A percentile compares a stretch with the other conserved stretches of the same genome.
Conservation (phyloP, 2,797 vertebrate genomes). For the Merluccius polli region DNA sequence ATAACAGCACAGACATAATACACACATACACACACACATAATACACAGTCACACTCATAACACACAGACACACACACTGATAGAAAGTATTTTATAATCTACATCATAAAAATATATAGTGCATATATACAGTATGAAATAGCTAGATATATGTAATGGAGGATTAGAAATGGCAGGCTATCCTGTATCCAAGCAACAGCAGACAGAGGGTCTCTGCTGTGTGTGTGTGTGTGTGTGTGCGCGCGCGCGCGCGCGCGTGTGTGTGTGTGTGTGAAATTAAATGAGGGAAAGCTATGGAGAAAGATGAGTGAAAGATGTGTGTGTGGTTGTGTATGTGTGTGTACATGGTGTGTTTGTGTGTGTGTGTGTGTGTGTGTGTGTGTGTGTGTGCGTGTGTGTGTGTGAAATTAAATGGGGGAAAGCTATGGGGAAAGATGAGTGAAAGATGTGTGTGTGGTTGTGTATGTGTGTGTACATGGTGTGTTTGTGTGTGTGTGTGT, state of each 20-base stretch:
- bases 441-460: neutral
- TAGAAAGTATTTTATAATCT: too few relatives aligned
- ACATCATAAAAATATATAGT: neutral
- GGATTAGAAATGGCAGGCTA: conserved; percentile 39
- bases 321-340: neutral
- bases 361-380: conserved; percentile 2
- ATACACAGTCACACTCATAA: too few relatives aligned
- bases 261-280: neutral
- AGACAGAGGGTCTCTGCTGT: conserved; percentile 60
- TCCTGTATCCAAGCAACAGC: conserved; percentile 76
- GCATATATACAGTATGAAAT: neutral
- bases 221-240: conserved; percentile 4
- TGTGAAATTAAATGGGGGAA: neutral
- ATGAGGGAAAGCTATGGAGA: neutral
- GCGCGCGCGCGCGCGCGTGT: conserved; percentile 4
- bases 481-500: conserved; percentile 1
- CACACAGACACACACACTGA: neutral
- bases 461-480: neutral
- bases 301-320: neutral
- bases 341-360: neutral
- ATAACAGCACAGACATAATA: neutral
- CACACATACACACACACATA: neutral
- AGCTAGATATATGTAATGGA: neutral
- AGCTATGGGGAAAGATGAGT: neutral
- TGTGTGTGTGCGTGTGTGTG: conserved; percentile 7